phyloP scores from a whole-genome alignment of 2,113 vertebrate genomes.

The Progne subis region DNA sequence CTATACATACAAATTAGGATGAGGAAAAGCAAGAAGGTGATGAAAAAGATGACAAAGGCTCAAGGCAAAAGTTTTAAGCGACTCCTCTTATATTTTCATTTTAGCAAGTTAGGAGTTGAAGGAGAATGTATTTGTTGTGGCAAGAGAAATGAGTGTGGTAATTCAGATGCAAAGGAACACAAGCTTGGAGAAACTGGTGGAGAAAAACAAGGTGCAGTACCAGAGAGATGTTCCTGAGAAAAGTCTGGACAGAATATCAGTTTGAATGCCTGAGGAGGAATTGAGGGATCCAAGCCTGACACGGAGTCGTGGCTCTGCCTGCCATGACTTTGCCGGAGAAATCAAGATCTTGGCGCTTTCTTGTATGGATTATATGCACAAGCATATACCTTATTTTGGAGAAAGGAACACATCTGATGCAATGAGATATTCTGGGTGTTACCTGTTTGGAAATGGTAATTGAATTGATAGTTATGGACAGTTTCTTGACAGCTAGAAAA shows the following conservation, averaged over 20 bases:
- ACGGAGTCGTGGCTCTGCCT: neutral
- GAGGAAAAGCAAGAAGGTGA: neutral
- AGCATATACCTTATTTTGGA: neutral
- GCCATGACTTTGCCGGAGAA: neutral
- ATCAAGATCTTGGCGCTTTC: neutral
- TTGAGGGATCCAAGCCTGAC: neutral
- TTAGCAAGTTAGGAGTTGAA: neutral
- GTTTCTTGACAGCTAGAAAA: neutral
- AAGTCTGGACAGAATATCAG: neutral
- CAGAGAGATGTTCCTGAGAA: neutral
- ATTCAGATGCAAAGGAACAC: neutral
- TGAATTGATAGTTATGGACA: neutral
- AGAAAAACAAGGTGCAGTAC: neutral
- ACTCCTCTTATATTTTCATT: neutral
- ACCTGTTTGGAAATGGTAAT: neutral
- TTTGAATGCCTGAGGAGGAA: neutral
- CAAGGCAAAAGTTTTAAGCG: neutral
- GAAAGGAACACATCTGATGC: neutral
- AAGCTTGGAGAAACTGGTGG: neutral
- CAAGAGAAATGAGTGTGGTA: neutral
- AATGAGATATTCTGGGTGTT: neutral
- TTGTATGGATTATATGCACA: neutral
- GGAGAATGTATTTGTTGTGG: neutral
- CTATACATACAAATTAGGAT: neutral
- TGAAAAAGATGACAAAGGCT: neutral